Conservation (phyloP, 64 coral and sea anemone species). For the Pocillopora damicornis region DNA sequence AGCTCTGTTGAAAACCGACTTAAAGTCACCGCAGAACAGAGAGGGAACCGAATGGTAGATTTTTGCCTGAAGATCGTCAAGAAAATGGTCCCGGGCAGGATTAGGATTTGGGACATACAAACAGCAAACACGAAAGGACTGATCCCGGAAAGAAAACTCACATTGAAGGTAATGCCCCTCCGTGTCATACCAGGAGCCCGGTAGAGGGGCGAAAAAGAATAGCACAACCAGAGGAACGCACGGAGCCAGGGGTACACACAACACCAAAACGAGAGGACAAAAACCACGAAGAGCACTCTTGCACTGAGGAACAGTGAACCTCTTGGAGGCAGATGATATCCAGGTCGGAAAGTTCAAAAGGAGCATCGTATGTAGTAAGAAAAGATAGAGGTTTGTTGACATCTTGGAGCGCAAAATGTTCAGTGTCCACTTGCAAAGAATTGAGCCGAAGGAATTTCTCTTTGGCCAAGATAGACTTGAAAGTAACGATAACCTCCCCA, state of each 20-base stretch:
- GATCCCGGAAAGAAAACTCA: neutral
- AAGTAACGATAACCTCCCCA: too few species aligned
- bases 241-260: neutral
- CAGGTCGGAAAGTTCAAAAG: too few species aligned
- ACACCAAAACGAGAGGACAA: neutral
- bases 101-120: constrained; percentile 17
- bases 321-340: constrained; percentile 16
- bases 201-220: neutral
- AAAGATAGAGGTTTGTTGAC: too few species aligned
- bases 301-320: neutral
- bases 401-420: too few species aligned
- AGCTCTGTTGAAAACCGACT: constrained; percentile 30
- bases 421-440: too few species aligned
- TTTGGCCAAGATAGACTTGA: too few species aligned
- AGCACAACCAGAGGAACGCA: neutral
- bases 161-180: neutral
- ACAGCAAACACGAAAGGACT: neutral
- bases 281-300: constrained; percentile 16
- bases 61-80: neutral
- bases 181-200: neutral
- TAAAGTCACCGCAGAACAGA: neutral
- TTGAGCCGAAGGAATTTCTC: too few species aligned
- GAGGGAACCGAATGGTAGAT: neutral
- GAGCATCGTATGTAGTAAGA: too few species aligned
- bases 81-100: neutral